A percentile compares a stretch with the other conserved stretches of the same genome.
Evolutionary conservation across 2,888 invertebrate genomes (phyloP).

Genomic region (Ommatoiulus sabulosus): DNA sequence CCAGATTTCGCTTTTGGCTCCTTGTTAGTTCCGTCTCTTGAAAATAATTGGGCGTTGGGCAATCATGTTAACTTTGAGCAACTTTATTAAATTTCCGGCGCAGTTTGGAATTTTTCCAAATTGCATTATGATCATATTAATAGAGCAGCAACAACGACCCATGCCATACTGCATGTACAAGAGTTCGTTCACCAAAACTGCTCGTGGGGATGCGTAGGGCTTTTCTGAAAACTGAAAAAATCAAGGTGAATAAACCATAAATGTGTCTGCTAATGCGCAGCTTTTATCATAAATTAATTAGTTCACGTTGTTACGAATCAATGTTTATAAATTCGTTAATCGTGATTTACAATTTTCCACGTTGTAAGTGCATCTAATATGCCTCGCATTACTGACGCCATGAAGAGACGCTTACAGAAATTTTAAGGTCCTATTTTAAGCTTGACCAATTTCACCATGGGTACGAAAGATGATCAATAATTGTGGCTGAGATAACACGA

Average conservation of each 20-base stretch:
- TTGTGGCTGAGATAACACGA: no score
- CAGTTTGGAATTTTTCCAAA: not conserved
- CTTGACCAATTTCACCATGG: no score
- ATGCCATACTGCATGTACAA: not conserved
- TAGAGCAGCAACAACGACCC: not conserved
- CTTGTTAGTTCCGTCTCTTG: not conserved
- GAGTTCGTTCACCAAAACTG: not conserved
- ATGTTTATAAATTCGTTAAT: no score
- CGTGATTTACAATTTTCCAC: no score
- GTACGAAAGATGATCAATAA: no score
- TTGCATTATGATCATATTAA: not conserved
- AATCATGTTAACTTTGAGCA: not conserved
- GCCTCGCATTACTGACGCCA: no score
- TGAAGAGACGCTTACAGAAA: no score
- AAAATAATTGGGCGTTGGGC: not conserved
- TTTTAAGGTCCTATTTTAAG: no score
- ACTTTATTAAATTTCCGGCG: constrained; percentile 9
- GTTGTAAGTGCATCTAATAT: no score
- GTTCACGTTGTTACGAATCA: no score
- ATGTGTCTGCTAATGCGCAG: not conserved
- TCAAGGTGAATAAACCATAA: constrained; percentile 15
- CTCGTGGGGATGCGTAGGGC: not conserved
- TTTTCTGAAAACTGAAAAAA: not conserved
- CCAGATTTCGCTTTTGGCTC: not conserved
- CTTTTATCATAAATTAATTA: no score